Percentiles rank a stretch among this genome's conserved stretches.
Evolutionary conservation across 2,113 vertebrate species (phyloP).

Genomic region (Spermophilus dauricus): DNA sequence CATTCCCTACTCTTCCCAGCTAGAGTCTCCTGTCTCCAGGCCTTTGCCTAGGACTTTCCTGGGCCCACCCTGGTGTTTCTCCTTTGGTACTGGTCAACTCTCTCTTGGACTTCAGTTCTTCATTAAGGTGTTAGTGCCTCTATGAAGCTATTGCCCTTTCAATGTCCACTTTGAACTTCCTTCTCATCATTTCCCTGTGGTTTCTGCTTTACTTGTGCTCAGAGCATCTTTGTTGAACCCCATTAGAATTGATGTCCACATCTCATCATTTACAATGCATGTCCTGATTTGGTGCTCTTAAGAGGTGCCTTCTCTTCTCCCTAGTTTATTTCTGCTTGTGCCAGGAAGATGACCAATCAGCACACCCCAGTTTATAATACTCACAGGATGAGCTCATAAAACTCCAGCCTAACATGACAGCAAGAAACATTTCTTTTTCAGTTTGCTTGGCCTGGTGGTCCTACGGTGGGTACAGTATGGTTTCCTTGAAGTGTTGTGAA

Average conservation of each 20-base stretch:
- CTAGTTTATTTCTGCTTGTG: not conserved
- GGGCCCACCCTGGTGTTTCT: not conserved
- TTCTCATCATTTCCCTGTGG: not conserved
- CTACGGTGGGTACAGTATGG: not conserved
- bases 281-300: not conserved
- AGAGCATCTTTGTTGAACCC: not conserved
- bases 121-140: not conserved
- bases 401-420: not conserved
- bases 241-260: not conserved
- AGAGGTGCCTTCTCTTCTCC: not conserved
- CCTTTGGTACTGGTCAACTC: not conserved
- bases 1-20: not conserved
- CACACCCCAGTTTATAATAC: not conserved
- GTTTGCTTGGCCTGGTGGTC: not conserved
- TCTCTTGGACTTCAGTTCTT: not conserved
- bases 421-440: slow-evolving; percentile 19
- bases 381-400: not conserved
- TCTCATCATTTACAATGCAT: not conserved
- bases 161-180: not conserved
- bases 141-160: not conserved
- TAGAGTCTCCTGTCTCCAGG: not conserved
- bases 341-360: not conserved
- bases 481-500: slow-evolving; percentile 46
- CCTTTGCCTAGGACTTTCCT: not conserved
- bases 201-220: not conserved